A percentile compares a stretch with the other conserved stretches of the same genome.
Conservation (phyloP, 2,888 invertebrate genomes). For the Marronus borbonicus region DNA sequence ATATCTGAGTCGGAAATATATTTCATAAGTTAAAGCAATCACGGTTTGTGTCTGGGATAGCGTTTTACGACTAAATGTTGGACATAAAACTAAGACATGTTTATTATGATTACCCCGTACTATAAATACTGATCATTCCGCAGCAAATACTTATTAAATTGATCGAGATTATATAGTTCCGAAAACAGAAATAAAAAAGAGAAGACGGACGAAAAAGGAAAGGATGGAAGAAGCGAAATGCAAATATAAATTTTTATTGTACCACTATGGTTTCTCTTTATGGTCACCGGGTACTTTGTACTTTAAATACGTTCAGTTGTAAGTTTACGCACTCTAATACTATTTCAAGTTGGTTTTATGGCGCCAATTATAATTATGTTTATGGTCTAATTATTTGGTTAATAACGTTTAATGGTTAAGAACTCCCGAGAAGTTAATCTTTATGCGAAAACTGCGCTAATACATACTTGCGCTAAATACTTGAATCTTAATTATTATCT, state of each 20-base stretch:
- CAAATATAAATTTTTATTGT: conserved; percentile 45
- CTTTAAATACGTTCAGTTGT: conserved; percentile 27
- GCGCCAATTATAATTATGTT: conserved; percentile 43
- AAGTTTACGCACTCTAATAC: conserved; percentile 25
- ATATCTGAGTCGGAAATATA: conserved; percentile 48
- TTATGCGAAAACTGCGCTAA: conserved; percentile 30
- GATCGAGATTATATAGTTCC: conserved; percentile 46
- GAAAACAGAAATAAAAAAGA: conserved; percentile 24
- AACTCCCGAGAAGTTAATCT: conserved; percentile 45
- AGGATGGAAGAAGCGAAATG: conserved; percentile 30
- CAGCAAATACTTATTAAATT: conserved; percentile 59
- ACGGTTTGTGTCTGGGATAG: conserved; percentile 58
- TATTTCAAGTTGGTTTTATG: conserved; percentile 40
- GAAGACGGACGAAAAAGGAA: background rate
- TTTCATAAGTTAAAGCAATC: conserved; percentile 58
- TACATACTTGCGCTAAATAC: conserved; percentile 13
- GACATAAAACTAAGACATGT: conserved; percentile 63
- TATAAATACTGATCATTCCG: conserved; percentile 61
- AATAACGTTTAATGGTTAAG: conserved; percentile 42
- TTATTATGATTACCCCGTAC: conserved; percentile 64
- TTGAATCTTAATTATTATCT: conserved; percentile 1
- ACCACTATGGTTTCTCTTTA: conserved; percentile 41
- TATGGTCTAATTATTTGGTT: conserved; percentile 42
- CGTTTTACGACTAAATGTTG: conserved; percentile 62
- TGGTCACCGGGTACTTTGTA: conserved; percentile 36